Conservation (phyloP, 2,113 vertebrate species). For the Leuciscus idus region DNA sequence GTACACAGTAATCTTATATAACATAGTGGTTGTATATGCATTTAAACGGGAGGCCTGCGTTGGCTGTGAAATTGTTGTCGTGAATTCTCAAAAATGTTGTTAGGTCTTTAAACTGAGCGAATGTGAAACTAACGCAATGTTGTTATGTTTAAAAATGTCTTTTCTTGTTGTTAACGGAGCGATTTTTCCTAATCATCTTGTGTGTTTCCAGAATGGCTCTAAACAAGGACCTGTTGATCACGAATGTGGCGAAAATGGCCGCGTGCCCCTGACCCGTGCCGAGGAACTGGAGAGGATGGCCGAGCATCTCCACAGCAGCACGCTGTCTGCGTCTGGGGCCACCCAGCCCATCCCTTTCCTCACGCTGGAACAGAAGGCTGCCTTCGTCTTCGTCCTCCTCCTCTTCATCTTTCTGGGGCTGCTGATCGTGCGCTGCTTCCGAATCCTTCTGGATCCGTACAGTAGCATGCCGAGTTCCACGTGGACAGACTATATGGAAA, state of each 20-base stretch:
- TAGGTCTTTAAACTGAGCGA: background rate
- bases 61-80: background rate
- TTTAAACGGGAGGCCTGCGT: conserved; percentile 4
- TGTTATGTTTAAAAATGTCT: background rate
- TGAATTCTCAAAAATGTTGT: background rate
- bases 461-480: conserved; percentile 85
- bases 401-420: conserved; percentile 85
- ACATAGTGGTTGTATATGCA: background rate
- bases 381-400: conserved; percentile 82
- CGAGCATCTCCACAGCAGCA: conserved; percentile 78
- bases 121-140: background rate
- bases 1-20: conserved; percentile 18
- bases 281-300: conserved; percentile 71
- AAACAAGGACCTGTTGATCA: conserved; percentile 54
- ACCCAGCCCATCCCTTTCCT: conserved; percentile 76
- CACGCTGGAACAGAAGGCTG: conserved; percentile 83
- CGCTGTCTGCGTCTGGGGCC: conserved; percentile 78
- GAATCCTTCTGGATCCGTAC: conserved; percentile 85
- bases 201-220: conserved; percentile 48
- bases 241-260: conserved; percentile 29
- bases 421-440: conserved; percentile 84
- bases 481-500: conserved; percentile 86
- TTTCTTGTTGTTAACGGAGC: background rate
- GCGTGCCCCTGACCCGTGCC: conserved; percentile 45
- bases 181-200: background rate